A percentile compares a stretch with the other conserved stretches of the same genome.
Evolutionary conservation across 2,797 vertebrate genomes (phyloP).

Genomic region (Anguilla pacifica): DNA sequence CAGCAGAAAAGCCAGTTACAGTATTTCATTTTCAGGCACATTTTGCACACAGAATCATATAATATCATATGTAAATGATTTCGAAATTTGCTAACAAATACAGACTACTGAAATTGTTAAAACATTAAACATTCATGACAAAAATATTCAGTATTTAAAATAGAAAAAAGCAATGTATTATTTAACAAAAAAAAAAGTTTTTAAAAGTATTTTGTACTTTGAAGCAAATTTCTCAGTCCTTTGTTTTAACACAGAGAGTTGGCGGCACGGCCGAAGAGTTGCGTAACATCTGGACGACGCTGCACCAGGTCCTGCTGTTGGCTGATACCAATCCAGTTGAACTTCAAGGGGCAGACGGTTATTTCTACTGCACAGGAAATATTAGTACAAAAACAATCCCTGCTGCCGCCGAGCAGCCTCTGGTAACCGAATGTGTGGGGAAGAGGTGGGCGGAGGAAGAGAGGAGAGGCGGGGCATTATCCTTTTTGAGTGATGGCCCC

Average conservation of each 20-base stretch:
- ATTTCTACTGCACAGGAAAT: conserved; percentile 10
- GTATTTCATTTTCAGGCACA: not conserved
- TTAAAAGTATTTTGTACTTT: conserved; percentile 22
- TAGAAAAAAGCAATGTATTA: not conserved
- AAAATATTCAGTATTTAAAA: conserved; percentile 13
- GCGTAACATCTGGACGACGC: conserved; percentile 46
- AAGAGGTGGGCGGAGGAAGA: not conserved
- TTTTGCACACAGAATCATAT: not conserved
- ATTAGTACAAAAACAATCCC: conserved; percentile 44
- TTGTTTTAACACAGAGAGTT: not conserved
- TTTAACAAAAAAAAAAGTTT: conserved; percentile 25
- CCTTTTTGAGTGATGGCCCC: not conserved
- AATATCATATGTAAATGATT: conserved; percentile 17
- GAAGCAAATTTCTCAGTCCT: conserved; percentile 14
- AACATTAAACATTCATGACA: conserved; percentile 2
- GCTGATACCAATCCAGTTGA: conserved; percentile 40
- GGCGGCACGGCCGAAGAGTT: not conserved
- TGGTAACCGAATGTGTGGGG: conserved; percentile 40
- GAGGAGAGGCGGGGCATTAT: not conserved
- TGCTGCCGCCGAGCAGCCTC: conserved; percentile 30
- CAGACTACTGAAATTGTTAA: not conserved
- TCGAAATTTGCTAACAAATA: conserved; percentile 9
- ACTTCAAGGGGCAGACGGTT: conserved; percentile 1
- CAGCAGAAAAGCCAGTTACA: not conserved
- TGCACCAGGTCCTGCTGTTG: conserved; percentile 41